Evolutionary conservation across 2,113 vertebrate species (phyloP).

Genomic region (Amphilophus citrinellus): DNA sequence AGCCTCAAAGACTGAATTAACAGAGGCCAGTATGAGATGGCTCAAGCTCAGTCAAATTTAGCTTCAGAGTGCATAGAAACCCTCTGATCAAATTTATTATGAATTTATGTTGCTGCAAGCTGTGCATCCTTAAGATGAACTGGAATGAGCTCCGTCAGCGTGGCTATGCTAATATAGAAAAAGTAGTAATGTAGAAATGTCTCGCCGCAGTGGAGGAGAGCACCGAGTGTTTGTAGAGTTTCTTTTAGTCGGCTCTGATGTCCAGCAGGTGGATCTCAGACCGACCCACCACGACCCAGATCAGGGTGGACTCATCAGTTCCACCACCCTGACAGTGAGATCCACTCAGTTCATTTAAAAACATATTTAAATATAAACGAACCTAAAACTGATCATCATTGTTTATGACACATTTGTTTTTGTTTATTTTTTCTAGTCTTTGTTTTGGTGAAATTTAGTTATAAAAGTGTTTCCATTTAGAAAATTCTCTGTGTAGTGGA

Average conservation of each 20-base stretch:
- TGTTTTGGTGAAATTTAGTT: no score
- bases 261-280: slow-evolving; percentile 87
- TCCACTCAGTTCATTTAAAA: background rate
- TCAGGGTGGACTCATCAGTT: slow-evolving; percentile 83
- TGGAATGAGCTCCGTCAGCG: background rate
- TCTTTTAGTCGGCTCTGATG: slow-evolving; percentile 85
- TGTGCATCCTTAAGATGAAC: background rate
- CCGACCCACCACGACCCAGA: slow-evolving; percentile 84
- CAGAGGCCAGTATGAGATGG: background rate
- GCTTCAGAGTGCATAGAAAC: background rate
- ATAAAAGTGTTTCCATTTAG: no score
- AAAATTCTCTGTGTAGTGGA: no score
- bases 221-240: slow-evolving; percentile 77
- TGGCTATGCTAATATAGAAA: background rate
- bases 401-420: background rate
- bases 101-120: accelerated
- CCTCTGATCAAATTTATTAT: background rate
- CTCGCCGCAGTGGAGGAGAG: slow-evolving; percentile 82
- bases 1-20: background rate
- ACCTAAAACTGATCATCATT: background rate
- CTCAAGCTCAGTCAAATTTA: background rate
- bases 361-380: background rate
- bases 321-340: slow-evolving; percentile 77
- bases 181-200: no score
- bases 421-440: background rate